Conservation (phyloP, 1,140 invertebrate genomes). For the Hylaeus anthracinus region DNA sequence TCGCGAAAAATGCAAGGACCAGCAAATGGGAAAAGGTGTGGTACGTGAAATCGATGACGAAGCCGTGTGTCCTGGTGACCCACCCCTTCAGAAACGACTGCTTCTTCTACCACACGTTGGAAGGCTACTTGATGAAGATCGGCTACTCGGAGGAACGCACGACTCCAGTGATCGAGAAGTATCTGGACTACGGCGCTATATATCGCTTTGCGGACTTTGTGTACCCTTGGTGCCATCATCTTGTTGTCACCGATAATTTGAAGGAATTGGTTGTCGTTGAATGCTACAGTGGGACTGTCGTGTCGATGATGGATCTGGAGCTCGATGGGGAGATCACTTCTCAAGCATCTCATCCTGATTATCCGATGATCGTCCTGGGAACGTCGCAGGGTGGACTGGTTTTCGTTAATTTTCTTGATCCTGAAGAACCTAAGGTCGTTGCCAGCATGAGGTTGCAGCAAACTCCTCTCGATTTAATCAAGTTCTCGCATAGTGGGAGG, state of each 20-base stretch:
- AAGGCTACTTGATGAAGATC: constrained; percentile 71
- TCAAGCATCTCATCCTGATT: constrained; percentile 67
- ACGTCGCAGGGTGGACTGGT: constrained; percentile 68
- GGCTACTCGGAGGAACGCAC: constrained; percentile 19
- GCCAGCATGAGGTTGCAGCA: constrained; percentile 61
- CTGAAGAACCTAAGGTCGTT: constrained; percentile 60
- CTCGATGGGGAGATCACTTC: constrained; percentile 54
- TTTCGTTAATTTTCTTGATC: constrained; percentile 59
- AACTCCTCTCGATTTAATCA: constrained; percentile 68
- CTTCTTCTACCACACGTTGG: constrained; percentile 69
- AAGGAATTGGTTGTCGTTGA: constrained; percentile 65
- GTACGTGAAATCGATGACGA: constrained; percentile 56
- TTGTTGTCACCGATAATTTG: constrained; percentile 53
- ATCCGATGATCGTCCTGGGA: constrained; percentile 65
- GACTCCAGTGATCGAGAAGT: constrained; percentile 22
- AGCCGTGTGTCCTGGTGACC: constrained; percentile 57
- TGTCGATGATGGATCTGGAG: constrained; percentile 54
- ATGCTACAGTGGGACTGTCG: constrained; percentile 50
- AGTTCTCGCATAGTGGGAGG: constrained; percentile 73
- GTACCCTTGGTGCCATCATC: constrained; percentile 73
- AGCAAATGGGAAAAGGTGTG: constrained; percentile 64
- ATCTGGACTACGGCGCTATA: constrained; percentile 54
- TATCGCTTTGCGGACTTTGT: constrained; percentile 69
- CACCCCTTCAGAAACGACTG: constrained; percentile 59
- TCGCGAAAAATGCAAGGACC: constrained; percentile 31